Percentiles rank a stretch among this genome's conserved stretches.
Evolutionary conservation across 53 echinoderm and acorn worm genomes (phyloP).

Genomic region (Crossaster papposus): DNA sequence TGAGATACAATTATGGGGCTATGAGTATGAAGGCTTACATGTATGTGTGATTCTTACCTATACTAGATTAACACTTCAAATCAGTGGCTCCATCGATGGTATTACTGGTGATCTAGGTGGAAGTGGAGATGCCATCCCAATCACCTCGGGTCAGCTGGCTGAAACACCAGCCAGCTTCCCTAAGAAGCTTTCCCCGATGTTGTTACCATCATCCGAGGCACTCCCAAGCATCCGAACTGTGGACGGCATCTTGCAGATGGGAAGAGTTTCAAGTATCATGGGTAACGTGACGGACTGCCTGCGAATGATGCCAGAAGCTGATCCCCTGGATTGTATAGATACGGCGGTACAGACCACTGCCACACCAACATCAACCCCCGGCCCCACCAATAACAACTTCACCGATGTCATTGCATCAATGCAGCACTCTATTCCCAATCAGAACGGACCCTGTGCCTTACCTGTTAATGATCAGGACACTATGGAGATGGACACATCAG

Average conservation of each 20-base stretch:
- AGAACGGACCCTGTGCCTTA: neutral
- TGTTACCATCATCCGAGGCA: neutral
- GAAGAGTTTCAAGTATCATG: slow-evolving; percentile 55
- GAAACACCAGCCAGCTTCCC: neutral
- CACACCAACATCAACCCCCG: slow-evolving; percentile 2
- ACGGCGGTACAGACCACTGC: slow-evolving; percentile 20
- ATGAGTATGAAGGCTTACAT: neutral
- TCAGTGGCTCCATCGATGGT: slow-evolving; percentile 48
- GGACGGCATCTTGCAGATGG: slow-evolving; percentile 47
- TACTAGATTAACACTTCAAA: slow-evolving; percentile 38
- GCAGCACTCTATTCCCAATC: slow-evolving; percentile 8
- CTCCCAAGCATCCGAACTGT: slow-evolving; percentile 4
- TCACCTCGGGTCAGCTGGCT: neutral
- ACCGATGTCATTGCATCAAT: slow-evolving; percentile 38
- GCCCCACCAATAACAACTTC: neutral
- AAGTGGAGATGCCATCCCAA: slow-evolving; percentile 27
- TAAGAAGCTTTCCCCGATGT: slow-evolving; percentile 39
- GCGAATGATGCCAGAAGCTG: slow-evolving; percentile 45
- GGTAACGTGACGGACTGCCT: slow-evolving; percentile 64
- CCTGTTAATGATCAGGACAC: slow-evolving; percentile 6
- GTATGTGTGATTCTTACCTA: neutral
- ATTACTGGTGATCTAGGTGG: slow-evolving; percentile 42
- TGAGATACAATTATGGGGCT: too few species aligned
- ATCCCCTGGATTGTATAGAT: slow-evolving; percentile 28
- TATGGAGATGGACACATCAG: neutral